These are phyloP conservation scores for Crypturellus tataupa DNA, from an alignment of 2,797 vertebrate species.

Conservation along the genomic window DNA sequence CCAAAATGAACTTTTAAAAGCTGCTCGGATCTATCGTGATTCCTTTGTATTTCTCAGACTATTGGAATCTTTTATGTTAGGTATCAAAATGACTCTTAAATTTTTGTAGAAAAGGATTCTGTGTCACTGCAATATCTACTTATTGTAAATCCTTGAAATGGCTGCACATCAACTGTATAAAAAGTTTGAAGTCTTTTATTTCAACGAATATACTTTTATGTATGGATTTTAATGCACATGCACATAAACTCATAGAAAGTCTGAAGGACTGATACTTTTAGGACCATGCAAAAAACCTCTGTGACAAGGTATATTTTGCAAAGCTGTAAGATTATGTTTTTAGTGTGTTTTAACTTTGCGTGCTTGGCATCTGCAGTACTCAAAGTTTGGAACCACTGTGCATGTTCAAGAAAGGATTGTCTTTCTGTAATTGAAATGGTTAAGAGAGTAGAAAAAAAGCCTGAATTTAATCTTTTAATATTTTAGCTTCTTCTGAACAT, in stretches of 20 bases:
- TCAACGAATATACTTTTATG: background rate
- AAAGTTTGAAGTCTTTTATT: background rate
- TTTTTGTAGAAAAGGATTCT: background rate
- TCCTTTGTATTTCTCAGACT: background rate
- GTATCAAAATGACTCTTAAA: background rate
- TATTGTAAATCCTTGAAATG: background rate
- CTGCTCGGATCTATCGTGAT: background rate
- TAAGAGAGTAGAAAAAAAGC: background rate
- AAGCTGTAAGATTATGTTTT: background rate
- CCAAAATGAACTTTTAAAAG: background rate
- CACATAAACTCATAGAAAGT: rapidly evolving
- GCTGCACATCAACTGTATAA: background rate
- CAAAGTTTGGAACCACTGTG: background rate
- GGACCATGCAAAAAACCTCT: background rate
- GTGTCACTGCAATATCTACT: background rate
- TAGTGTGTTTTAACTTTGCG: background rate
- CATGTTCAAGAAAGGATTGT: background rate
- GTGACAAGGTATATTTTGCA: background rate
- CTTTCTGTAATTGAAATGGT: background rate
- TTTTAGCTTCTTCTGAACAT: background rate
- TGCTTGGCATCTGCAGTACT: background rate
- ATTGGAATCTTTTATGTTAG: background rate
- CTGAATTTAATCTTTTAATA: background rate
- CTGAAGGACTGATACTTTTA: background rate
- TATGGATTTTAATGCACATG: background rate